A percentile compares a stretch with the other conserved stretches of the same genome.
Conservation (phyloP, 2,797 vertebrate species). For the Scyliorhinus canicula region DNA sequence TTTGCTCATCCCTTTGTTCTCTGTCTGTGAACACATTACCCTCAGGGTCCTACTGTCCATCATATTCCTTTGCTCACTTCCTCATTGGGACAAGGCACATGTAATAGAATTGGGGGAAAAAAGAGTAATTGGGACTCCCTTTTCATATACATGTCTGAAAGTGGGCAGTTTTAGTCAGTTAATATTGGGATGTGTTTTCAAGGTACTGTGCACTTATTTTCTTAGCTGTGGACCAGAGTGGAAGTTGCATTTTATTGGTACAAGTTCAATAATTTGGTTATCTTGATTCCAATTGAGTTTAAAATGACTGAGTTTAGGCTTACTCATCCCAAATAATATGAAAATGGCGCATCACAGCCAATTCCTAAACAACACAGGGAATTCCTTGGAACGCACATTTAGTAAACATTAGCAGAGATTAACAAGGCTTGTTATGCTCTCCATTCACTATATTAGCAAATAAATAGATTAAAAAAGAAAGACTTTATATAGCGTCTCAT, state of each 20-base stretch:
- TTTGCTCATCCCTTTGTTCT: too few species aligned
- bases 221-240: not conserved
- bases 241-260: not conserved
- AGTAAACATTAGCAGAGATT: not conserved
- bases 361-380: not conserved
- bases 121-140: not conserved
- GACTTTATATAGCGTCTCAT: too few species aligned
- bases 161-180: not conserved
- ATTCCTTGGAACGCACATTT: not conserved
- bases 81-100: not conserved
- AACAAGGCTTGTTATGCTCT: not conserved
- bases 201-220: not conserved
- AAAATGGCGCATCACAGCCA: not conserved
- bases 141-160: not conserved
- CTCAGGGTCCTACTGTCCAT: too few species aligned
- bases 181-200: not conserved
- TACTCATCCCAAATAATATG: not conserved
- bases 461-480: not conserved
- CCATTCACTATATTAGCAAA: not conserved
- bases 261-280: not conserved
- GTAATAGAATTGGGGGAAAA: not conserved
- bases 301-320: not conserved
- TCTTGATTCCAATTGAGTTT: not conserved
- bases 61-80: too few species aligned
- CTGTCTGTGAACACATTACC: too few species aligned